These are phyloP conservation scores for Sericinus montela DNA, from an alignment of 2,888 invertebrate species.

Conservation along the genomic window DNA sequence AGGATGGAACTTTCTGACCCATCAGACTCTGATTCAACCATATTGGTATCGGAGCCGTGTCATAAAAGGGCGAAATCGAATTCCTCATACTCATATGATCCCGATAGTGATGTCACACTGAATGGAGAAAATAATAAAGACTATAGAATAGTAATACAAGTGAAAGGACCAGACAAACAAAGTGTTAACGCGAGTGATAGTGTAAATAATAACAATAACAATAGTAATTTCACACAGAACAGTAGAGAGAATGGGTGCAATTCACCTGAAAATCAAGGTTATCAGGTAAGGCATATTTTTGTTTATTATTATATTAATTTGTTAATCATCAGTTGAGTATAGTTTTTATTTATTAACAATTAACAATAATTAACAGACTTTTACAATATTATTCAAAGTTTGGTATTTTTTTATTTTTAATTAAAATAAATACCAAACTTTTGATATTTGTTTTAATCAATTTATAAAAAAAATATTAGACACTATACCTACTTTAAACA, in stretches of 20 bases:
- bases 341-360: too few species aligned
- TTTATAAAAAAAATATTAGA: too few species aligned
- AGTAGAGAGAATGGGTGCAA: slow-evolving; percentile 68
- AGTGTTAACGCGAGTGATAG: slow-evolving; percentile 53
- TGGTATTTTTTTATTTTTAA: too few species aligned
- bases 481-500: too few species aligned
- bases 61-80: slow-evolving; percentile 76
- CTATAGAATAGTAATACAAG: slow-evolving; percentile 91
- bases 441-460: too few species aligned
- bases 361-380: too few species aligned
- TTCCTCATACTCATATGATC: slow-evolving; percentile 65
- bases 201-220: slow-evolving; percentile 61
- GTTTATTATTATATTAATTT: too few species aligned
- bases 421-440: too few species aligned
- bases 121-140: slow-evolving; percentile 68
- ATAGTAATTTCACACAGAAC: slow-evolving; percentile 64
- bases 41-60: slow-evolving; percentile 89
- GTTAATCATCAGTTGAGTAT: too few species aligned
- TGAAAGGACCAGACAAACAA: slow-evolving; percentile 65
- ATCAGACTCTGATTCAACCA: slow-evolving; percentile 93
- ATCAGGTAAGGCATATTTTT: slow-evolving; percentile 74
- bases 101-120: slow-evolving; percentile 80
- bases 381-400: too few species aligned
- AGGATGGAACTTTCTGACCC: slow-evolving; percentile 92
- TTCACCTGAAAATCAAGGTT: slow-evolving; percentile 79